phyloP scores from a whole-genome alignment of 2,113 vertebrate species.

The Spilogale gracilis region DNA sequence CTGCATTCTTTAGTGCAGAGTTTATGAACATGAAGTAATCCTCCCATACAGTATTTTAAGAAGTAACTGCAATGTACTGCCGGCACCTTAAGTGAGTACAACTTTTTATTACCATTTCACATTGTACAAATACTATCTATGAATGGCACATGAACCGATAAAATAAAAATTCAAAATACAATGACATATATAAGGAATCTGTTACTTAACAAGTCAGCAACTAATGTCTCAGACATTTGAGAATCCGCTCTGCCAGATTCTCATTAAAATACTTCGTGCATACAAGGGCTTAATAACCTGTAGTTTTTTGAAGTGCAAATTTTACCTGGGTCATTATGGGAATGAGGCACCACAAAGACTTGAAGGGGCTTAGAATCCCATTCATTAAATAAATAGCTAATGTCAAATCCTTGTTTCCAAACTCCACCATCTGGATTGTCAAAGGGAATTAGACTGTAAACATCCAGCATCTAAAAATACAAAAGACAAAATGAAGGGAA shows the following conservation, averaged over 20 bases:
- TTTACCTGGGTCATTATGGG: constrained; percentile 97
- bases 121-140: not conserved
- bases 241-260: not conserved
- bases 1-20: not conserved
- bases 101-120: not conserved
- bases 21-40: not conserved
- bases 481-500: constrained; percentile 41
- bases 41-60: not conserved
- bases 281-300: not conserved
- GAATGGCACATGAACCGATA: not conserved
- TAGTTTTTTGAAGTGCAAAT: not conserved
- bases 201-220: not conserved
- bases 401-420: constrained; percentile 98
- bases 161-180: not conserved
- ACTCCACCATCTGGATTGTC: constrained; percentile 96
- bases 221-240: not conserved
- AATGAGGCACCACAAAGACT: constrained; percentile 95
- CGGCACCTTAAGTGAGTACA: not conserved
- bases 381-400: constrained; percentile 91
- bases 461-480: constrained; percentile 93
- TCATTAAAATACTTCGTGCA: not conserved
- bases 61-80: not conserved
- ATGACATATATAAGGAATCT: not conserved
- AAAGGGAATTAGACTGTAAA: constrained; percentile 94
- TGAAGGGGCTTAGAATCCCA: constrained; percentile 93